A percentile compares a stretch with the other conserved stretches of the same genome.
Conservation (phyloP, 2,888 invertebrate genomes). For the Thera obeliscata region DNA sequence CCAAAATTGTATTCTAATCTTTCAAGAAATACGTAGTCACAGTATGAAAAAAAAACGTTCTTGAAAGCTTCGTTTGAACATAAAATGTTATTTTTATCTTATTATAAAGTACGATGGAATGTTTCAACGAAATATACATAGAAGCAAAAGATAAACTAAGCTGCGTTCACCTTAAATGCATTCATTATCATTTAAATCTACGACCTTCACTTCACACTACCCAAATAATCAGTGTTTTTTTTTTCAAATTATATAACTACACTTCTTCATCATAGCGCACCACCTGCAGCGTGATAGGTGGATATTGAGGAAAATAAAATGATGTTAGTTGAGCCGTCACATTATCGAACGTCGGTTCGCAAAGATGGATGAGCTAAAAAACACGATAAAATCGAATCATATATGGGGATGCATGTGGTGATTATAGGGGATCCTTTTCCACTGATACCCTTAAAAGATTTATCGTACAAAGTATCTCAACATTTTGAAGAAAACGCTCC, state of each 20-base stretch:
- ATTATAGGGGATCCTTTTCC: conserved; percentile 43
- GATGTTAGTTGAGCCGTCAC: conserved; percentile 38
- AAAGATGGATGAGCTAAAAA: conserved; percentile 53
- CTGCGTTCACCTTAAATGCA: too few species aligned
- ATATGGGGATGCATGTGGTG: conserved; percentile 44
- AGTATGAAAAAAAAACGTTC: neutral
- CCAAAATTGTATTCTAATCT: conserved; percentile 18
- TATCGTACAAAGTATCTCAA: conserved; percentile 36
- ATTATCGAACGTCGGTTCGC: conserved; percentile 47
- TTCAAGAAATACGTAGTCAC: conserved; percentile 2
- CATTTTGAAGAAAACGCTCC: conserved; percentile 39
- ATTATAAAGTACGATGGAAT: too few species aligned
- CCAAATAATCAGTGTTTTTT: too few species aligned
- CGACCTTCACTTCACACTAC: too few species aligned
- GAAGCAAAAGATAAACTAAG: too few species aligned
- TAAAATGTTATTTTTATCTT: neutral
- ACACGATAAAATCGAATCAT: conserved; percentile 48
- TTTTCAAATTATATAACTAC: neutral
- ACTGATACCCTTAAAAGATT: conserved; percentile 42
- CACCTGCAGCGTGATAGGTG: neutral
- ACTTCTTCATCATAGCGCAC: neutral
- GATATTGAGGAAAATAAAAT: conserved; percentile 27
- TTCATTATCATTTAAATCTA: too few species aligned
- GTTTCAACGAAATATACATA: too few species aligned
- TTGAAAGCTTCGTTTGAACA: neutral